These are phyloP conservation scores for Pycnomerus fuliginosus DNA, from an alignment of 2,888 invertebrate genomes.

Conservation along the genomic window DNA sequence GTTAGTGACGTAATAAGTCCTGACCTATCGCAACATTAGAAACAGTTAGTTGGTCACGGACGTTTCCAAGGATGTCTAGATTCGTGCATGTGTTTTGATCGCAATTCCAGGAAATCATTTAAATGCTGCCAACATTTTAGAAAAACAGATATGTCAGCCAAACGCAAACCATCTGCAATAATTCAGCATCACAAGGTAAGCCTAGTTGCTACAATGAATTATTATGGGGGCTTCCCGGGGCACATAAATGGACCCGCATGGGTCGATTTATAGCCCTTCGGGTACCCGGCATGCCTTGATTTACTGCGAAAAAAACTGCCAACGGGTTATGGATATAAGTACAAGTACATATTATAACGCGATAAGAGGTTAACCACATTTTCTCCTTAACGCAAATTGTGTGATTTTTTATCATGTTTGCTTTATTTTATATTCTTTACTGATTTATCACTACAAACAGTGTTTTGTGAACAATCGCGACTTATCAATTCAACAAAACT, in stretches of 20 bases:
- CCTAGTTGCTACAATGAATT: no score
- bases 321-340: slow-evolving; percentile 11
- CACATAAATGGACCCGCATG: slow-evolving; percentile 14
- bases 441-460: no score
- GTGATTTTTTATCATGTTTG: no score
- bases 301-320: slow-evolving; percentile 10
- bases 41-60: slow-evolving; percentile 51
- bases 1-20: slow-evolving; percentile 30
- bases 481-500: no score
- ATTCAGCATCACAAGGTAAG: slow-evolving; percentile 64
- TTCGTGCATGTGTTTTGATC: slow-evolving; percentile 15
- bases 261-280: slow-evolving; percentile 4
- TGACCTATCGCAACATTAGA: slow-evolving; percentile 51
- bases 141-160: slow-evolving; percentile 62
- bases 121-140: background rate
- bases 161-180: slow-evolving; percentile 72
- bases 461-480: no score
- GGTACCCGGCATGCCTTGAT: slow-evolving; percentile 3
- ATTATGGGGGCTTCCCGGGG: slow-evolving; percentile 8
- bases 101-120: background rate
- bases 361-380: slow-evolving; percentile 26
- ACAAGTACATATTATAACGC: slow-evolving; percentile 4
- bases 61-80: slow-evolving; percentile 40
- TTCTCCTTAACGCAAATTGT: no score
- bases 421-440: no score